Evolutionary conservation across 1,140 invertebrate species (phyloP).

Genomic region (Agrypnia vestita): DNA sequence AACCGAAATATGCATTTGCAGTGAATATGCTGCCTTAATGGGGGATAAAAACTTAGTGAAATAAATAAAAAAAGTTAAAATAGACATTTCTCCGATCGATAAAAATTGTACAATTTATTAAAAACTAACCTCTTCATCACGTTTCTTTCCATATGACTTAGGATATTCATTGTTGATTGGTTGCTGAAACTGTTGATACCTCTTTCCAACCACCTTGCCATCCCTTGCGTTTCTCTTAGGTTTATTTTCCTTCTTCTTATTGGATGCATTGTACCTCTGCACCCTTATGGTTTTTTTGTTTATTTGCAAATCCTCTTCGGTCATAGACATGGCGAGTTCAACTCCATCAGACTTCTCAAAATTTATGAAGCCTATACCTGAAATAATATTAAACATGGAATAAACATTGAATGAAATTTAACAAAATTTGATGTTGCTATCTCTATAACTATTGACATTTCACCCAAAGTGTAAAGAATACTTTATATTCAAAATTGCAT

Average conservation of each 20-base stretch:
- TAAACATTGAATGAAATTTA: too few relatives aligned
- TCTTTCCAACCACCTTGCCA: slow-evolving; percentile 23
- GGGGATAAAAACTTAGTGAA: too few relatives aligned
- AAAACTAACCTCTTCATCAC: slow-evolving; percentile 51
- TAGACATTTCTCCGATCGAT: too few relatives aligned
- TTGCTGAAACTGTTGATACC: slow-evolving; percentile 40
- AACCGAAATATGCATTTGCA: too few relatives aligned
- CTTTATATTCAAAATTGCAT: too few relatives aligned
- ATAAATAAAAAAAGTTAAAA: too few relatives aligned
- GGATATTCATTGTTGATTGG: slow-evolving; percentile 24
- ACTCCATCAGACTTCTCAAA: slow-evolving; percentile 76
- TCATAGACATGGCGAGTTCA: slow-evolving; percentile 76
- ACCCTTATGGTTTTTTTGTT: slow-evolving; percentile 69
- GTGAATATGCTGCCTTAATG: too few relatives aligned
- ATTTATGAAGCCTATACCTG: slow-evolving; percentile 78
- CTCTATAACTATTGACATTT: too few relatives aligned
- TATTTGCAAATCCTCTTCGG: slow-evolving; percentile 72
- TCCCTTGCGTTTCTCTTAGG: slow-evolving; percentile 39
- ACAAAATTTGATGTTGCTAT: too few relatives aligned
- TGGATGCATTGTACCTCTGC: slow-evolving; percentile 63
- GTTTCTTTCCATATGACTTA: slow-evolving; percentile 44
- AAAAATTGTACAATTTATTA: slow-evolving; percentile 3
- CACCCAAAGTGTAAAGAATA: too few relatives aligned
- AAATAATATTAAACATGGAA: slow-evolving; percentile 19
- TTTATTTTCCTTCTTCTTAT: slow-evolving; percentile 16